phyloP scores from a whole-genome alignment of 2,113 vertebrate species.

The Gopherus flavomarginatus region DNA sequence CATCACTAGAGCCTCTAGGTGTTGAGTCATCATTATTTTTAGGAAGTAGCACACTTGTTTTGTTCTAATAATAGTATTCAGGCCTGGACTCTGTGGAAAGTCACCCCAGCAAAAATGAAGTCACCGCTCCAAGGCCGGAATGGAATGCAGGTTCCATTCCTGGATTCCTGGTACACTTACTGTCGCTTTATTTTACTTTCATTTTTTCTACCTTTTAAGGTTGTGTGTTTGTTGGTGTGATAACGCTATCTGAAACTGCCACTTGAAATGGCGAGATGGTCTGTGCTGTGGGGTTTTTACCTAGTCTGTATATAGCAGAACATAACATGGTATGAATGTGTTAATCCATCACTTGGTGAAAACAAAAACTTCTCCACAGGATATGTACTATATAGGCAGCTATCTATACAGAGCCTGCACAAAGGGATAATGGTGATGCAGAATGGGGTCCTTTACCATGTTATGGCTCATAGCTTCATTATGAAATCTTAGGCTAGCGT shows the following conservation, averaged over 20 bases:
- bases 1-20: slow-evolving; percentile 77
- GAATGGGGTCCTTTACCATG: background rate
- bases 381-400: background rate
- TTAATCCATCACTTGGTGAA: background rate
- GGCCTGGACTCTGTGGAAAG: slow-evolving; percentile 76
- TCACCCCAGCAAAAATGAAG: slow-evolving; percentile 75
- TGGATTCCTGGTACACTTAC: slow-evolving; percentile 46
- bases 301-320: background rate
- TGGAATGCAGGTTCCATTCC: slow-evolving; percentile 57
- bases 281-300: background rate
- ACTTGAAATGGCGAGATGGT: background rate
- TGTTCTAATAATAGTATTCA: slow-evolving; percentile 78
- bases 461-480: background rate
- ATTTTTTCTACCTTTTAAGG: slow-evolving; percentile 69
- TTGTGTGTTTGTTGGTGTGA: background rate
- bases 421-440: background rate
- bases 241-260: slow-evolving; percentile 15
- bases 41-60: slow-evolving; percentile 76
- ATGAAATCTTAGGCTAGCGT: background rate
- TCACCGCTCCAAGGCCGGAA: slow-evolving; percentile 59
- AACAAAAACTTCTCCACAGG: background rate
- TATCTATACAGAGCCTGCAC: background rate
- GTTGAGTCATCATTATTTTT: slow-evolving; percentile 83
- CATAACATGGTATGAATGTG: background rate
- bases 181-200: slow-evolving; percentile 69